phyloP scores from a whole-genome alignment of 2,797 vertebrate species.

The Paramormyrops hopkinsi region DNA sequence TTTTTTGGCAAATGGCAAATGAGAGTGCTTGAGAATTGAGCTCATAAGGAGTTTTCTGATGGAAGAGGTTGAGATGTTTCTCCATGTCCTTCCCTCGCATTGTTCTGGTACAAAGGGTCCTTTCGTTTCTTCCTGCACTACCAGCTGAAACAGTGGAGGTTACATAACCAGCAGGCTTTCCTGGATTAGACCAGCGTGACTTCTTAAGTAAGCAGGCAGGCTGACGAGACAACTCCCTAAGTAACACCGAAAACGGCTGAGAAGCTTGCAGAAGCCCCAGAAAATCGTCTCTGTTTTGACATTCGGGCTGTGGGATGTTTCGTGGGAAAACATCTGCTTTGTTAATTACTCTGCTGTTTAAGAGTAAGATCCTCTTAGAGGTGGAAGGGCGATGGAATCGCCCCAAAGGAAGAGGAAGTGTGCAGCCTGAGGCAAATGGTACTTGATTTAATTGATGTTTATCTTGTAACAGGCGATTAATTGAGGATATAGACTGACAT shows the following conservation, averaged over 20 bases:
- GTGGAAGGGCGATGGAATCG: neutral
- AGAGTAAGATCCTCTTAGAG: neutral
- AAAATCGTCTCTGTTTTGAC: neutral
- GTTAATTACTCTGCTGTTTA: neutral
- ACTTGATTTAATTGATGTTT: neutral
- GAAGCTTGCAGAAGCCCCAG: neutral
- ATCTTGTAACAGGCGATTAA: neutral
- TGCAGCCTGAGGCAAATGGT: neutral
- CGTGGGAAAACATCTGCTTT: neutral
- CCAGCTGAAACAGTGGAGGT: neutral
- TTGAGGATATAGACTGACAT: neutral
- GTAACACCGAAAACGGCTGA: neutral
- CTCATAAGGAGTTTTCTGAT: neutral
- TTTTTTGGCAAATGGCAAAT: neutral
- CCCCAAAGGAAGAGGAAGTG: neutral
- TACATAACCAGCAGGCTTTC: neutral
- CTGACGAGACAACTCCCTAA: neutral
- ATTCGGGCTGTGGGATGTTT: neutral
- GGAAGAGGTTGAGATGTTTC: neutral
- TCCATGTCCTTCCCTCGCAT: neutral
- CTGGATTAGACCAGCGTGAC: neutral
- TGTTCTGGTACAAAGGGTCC: neutral
- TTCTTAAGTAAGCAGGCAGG: neutral
- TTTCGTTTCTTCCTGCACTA: neutral
- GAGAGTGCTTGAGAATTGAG: neutral